These are phyloP conservation scores for Propithecus perrieri DNA, from an alignment of 2,797 vertebrate species.

Conservation along the genomic window DNA sequence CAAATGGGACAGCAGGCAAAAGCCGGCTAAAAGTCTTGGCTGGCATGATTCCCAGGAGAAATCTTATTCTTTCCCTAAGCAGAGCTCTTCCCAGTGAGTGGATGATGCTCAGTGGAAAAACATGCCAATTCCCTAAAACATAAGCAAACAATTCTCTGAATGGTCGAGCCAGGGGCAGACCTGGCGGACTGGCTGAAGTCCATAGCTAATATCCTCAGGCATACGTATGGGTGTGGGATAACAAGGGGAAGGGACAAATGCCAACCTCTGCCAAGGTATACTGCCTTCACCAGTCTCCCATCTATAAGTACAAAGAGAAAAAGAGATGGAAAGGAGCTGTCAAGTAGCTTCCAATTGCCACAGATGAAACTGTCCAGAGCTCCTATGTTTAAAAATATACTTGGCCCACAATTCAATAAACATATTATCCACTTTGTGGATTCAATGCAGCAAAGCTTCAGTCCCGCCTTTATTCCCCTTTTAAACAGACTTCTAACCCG, in stretches of 20 bases:
- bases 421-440: not conserved
- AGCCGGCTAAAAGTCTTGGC: not conserved
- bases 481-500: not conserved
- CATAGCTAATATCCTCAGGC: not conserved
- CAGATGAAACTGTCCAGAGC: conserved; percentile 35
- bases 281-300: not conserved
- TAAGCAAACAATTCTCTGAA: not conserved
- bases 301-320: not conserved
- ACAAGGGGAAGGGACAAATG: not conserved
- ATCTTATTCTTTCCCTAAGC: not conserved
- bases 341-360: not conserved
- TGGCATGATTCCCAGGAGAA: not conserved
- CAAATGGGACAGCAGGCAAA: not conserved
- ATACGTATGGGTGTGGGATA: rapidly evolving
- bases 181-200: not conserved
- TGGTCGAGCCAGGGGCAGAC: not conserved
- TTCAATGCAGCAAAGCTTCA: not conserved
- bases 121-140: not conserved
- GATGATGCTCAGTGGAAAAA: not conserved
- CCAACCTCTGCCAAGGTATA: not conserved
- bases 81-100: not conserved
- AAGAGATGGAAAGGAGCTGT: not conserved
- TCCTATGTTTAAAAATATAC: conserved; percentile 17
- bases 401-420: not conserved
- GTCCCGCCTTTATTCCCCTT: not conserved